phyloP scores from a whole-genome alignment of 2,113 vertebrate genomes.

The Notarius lentiginosus region DNA sequence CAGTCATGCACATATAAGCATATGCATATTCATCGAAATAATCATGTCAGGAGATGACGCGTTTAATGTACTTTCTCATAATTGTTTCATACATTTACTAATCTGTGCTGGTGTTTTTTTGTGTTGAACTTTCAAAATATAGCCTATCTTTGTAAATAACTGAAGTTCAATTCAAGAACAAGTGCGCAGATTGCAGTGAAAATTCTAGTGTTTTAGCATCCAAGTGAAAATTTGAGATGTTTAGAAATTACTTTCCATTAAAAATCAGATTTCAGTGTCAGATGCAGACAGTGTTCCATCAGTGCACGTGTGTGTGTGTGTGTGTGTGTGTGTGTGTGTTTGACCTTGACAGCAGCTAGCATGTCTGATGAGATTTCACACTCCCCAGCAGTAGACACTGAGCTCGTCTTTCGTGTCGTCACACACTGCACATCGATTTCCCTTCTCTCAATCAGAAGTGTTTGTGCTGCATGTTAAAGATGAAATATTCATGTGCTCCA shows the following conservation, averaged over 20 bases:
- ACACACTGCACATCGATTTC: conserved; percentile 54
- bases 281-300: background rate
- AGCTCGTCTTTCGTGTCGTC: conserved; percentile 71
- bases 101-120: background rate
- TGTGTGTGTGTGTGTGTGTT: background rate
- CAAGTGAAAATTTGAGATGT: background rate
- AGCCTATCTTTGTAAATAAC: too few relatives aligned
- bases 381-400: conserved; percentile 66
- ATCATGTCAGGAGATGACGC: background rate
- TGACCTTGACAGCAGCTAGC: conserved; percentile 45
- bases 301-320: background rate
- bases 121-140: too few relatives aligned
- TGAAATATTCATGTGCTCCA: conserved; percentile 50
- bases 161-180: background rate
- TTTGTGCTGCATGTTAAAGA: conserved; percentile 40
- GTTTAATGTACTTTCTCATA: background rate
- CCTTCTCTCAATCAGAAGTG: conserved; percentile 43
- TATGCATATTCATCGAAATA: background rate
- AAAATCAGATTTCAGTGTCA: background rate
- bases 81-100: background rate
- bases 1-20: background rate
- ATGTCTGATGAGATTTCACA: conserved; percentile 66
- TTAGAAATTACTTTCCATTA: background rate
- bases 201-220: background rate
- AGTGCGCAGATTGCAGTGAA: background rate